These are phyloP conservation scores for Troilus luridus DNA, from an alignment of 2,888 invertebrate species.

Conservation along the genomic window DNA sequence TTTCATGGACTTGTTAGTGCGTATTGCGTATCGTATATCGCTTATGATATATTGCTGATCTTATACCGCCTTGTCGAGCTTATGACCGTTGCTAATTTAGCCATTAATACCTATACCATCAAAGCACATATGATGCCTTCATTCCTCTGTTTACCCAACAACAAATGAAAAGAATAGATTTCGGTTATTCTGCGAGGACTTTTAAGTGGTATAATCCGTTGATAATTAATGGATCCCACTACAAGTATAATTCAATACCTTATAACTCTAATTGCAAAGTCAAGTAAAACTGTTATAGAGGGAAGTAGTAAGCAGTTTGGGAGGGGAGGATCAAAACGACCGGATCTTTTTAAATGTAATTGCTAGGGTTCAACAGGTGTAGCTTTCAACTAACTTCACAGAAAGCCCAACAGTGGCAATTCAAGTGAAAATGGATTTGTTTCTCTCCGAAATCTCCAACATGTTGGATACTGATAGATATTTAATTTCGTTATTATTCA, in stretches of 20 bases:
- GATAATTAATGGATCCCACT: no score
- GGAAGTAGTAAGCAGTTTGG: background rate
- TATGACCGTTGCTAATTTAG: no score
- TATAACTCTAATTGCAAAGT: background rate
- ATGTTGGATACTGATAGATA: background rate
- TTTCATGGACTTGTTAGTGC: no score
- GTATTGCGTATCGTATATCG: no score
- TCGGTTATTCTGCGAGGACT: no score
- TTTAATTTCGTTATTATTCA: background rate
- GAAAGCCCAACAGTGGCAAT: slow-evolving; percentile 15
- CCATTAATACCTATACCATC: no score
- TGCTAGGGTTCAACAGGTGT: slow-evolving; percentile 9
- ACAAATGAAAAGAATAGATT: no score
- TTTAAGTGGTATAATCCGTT: no score
- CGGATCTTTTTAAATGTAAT: slow-evolving; percentile 44
- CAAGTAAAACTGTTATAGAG: background rate
- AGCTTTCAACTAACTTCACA: slow-evolving; percentile 20
- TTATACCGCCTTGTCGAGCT: no score
- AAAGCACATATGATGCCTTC: no score
- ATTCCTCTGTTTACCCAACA: no score
- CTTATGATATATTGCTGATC: no score
- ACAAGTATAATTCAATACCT: background rate
- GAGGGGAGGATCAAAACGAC: background rate
- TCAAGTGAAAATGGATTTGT: slow-evolving; percentile 14
- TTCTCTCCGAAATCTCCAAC: background rate